Base-by-base conservation (phyloP, 2,797 vertebrate genomes). In the Myoxocephalus aenaeus region DNA sequence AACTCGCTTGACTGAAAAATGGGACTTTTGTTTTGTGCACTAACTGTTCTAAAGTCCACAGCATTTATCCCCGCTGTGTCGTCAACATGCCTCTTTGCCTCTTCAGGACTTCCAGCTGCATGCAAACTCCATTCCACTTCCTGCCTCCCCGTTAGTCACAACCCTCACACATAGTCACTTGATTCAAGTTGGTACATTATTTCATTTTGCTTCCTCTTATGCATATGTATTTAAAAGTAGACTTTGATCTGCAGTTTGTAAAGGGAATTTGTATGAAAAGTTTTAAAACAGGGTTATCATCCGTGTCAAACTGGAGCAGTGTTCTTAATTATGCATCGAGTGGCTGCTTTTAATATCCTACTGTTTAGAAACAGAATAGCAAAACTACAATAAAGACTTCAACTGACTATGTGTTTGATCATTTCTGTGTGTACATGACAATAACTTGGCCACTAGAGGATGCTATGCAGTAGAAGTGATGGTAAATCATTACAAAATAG, bases 381-480 rank as follows among this genome's bases (percentile, higher is more conserved):
- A 74, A 78, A 87, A 84, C 92, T 93, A 88, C 93, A 96, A 96
- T 96, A 96, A 96, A 94, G 88, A 92, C 90, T 92, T 87, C 80
- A 89, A 87, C 65, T 70, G 14, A 86, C 66, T 70, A 10, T 71
- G 50, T 42, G 42, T n/a, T 54, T 70, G 51, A 61, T 56, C 2
- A 17, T 56, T 56, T 29, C n/a, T 66, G 62, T 76, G 14, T 71
- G 27, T 75, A 57, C 79, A 10, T 7, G 13, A 27, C 5, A 4
- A 8, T 0, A 10, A 0, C 6, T 12, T 64, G 58, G 51, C 87
- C 91, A 89, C 76, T 56, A 84, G 91, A 89, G 82, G 82, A 85
- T 0, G 72, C 62, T 61, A 13, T n/a, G 40, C 1, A 17, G 7
- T 22, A 22, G 50, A 25, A 5, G 50, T 53, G 9, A 51, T 11